Base-by-base conservation (phyloP, 2,888 invertebrate genomes). In the Cordilura impudica region DNA sequence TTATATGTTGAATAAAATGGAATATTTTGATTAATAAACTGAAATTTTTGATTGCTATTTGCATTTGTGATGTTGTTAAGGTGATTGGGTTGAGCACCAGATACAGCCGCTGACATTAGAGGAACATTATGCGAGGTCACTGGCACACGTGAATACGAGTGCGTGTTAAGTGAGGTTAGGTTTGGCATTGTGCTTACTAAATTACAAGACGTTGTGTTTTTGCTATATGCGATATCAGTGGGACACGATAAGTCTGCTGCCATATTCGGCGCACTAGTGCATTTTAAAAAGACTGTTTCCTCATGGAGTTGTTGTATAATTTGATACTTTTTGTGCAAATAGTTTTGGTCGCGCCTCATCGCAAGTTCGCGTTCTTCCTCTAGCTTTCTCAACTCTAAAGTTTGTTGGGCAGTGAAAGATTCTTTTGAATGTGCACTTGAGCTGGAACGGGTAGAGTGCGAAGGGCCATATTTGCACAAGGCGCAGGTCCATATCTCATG, bases 331-430 rank as follows among this genome's bases (percentile, higher is more conserved):
- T 21, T 73, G 2, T 26, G 35, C 19, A 73, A 21, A 18, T 65
- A 73, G 56, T 49, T 35, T 16, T 73, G 39, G 29, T 74, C 66
- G 10, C 66, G 60, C 23, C 66, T 26, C 12, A 66, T 31, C 4
- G 45, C 12, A 6, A 61, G 47, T 45, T 61, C 47, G 10, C 58
- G 54, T 39, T 74, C 74, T 53, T 74, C 67, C 16, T 74, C 74
- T 47, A 67, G 10, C 45, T 12, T 58, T 60, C 53, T 35, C 35
- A 63, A 26, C 61, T 54, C 63, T 4, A 63, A 26, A n/a, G 39
- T 5, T 4, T 47, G 63, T 10, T 16, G 63, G 23, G 54, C 19
- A 23, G 63, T 63, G 12, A 54, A 16, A 6, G 54, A 23, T 19
- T 47, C 23, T 54, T 45, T 54, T 19, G 72, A 63, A 47, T 66